A percentile compares a stretch with the other conserved stretches of the same genome.
Conservation (phyloP, 2,113 vertebrate genomes). For the Ciconia boyciana region DNA sequence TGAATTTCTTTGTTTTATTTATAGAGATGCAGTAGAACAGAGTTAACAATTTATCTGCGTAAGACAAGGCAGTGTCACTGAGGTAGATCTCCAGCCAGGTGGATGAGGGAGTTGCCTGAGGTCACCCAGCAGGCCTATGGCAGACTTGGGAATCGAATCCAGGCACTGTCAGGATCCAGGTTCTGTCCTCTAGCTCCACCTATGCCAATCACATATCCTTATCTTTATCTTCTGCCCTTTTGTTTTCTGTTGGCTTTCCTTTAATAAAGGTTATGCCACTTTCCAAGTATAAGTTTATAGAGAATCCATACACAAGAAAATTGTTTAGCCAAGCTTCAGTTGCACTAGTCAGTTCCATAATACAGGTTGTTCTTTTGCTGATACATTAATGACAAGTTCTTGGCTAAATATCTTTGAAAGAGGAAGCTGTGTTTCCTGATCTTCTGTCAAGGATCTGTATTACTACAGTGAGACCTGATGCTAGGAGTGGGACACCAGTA, state of each 20-base stretch:
- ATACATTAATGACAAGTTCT: neutral
- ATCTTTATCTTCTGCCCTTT: neutral
- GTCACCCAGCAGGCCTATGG: neutral
- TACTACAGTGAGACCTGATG: neutral
- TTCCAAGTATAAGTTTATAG: neutral
- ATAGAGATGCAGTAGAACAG: neutral
- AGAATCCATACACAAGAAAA: neutral
- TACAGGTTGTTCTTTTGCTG: neutral
- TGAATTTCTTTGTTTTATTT: neutral
- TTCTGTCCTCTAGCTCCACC: neutral
- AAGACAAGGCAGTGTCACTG: neutral
- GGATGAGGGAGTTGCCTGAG: neutral
- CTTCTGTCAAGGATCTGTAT: neutral
- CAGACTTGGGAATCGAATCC: neutral
- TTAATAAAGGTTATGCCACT: neutral
- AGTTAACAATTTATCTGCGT: neutral
- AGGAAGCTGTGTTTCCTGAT: neutral
- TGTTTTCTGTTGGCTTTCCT: neutral
- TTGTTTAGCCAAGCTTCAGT: neutral
- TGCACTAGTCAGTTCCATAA: neutral
- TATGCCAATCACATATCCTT: neutral
- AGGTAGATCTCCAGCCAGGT: neutral
- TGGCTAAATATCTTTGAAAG: neutral
- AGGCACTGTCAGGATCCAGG: neutral
- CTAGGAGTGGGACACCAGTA: neutral